Evolutionary conservation across 2,888 invertebrate species (phyloP), one percentile per base, ranked within the genome.

Genomic region (Oegoconia quadripuncta): DNA sequence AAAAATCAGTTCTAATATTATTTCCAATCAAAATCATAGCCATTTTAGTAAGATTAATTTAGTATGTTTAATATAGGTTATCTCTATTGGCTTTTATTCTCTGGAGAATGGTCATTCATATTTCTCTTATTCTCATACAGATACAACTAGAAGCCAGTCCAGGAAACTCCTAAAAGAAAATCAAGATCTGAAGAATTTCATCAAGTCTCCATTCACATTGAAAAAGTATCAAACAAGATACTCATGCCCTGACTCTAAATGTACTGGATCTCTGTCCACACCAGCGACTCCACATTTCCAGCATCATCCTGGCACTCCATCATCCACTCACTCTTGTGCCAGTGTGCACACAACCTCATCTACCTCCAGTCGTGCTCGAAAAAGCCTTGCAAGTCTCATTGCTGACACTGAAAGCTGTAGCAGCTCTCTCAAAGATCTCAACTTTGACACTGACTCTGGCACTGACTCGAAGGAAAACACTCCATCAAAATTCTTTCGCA

Each of bases 401-500:
- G 87, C 86, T 11, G 87, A 88, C 48, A 79, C 87, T 2, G 88
- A 88, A 47, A 88, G 87, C 53, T 88, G 88, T 54, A 88, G 87
- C 57, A 88, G 87, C 52, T 88, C 88, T 3, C 48, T 88, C 6
- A 86, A 88, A 74, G 88, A 87, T 49, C 65, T 88, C 0, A 88
- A 82, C 49, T 88, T 88, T 39, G 81, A 88, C 44, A 70, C 86
- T 0, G 88, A 88, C 44, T 86, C 88, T 1, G 77, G 80, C 1
- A 67, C 77, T 0, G 87, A 87, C 39, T 76, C 84, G 1, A 88
- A 87, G 66, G 87, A 88, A 44, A 88, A 88, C 46, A 87, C 83
- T 0, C 87, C 87, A 0, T 71, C 75, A 0, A 86, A 78, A 56
- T 49, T 48, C 1, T 12, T 74, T 0, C 50, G 76, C 34, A 62